A percentile compares a stretch with the other conserved stretches of the same genome.
Evolutionary conservation across 2,888 invertebrate genomes (phyloP).

Genomic region (Scaeva pyrastri): DNA sequence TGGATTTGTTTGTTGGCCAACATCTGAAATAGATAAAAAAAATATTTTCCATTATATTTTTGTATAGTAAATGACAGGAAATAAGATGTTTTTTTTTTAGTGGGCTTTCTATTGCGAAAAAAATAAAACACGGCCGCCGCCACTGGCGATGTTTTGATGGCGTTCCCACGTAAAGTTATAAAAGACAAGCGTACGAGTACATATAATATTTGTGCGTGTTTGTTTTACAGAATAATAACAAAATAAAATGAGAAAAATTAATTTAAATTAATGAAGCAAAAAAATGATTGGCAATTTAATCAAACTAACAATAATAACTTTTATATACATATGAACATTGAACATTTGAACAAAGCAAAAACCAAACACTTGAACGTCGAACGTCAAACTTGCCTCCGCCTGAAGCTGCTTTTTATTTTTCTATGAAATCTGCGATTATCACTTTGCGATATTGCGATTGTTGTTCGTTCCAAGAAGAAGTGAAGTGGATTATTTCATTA

Average conservation of each 20-base stretch:
- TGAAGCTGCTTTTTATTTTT: not conserved
- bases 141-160: constrained; percentile 12
- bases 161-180: constrained; percentile 41
- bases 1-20: constrained; percentile 93
- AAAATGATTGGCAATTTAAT: constrained; percentile 29
- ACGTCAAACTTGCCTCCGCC: constrained; percentile 14
- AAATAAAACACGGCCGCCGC: constrained; percentile 31
- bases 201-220: constrained; percentile 38
- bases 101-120: constrained; percentile 24
- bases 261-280: constrained; percentile 20
- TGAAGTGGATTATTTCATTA: too few relatives aligned
- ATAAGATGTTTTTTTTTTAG: constrained; percentile 28
- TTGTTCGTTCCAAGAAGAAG: constrained; percentile 1
- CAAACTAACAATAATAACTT: not conserved
- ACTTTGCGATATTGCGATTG: constrained; percentile 6
- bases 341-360: constrained; percentile 7
- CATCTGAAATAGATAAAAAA: constrained; percentile 86
- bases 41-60: not conserved
- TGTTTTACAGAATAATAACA: constrained; percentile 3
- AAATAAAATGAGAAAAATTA: constrained; percentile 3
- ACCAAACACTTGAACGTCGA: constrained; percentile 18
- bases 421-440: constrained; percentile 38
- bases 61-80: constrained; percentile 22
- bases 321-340: not conserved
- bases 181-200: not conserved